Evolutionary conservation across 2,797 vertebrate species (phyloP).

Genomic region (Gymnothorax reevesii): DNA sequence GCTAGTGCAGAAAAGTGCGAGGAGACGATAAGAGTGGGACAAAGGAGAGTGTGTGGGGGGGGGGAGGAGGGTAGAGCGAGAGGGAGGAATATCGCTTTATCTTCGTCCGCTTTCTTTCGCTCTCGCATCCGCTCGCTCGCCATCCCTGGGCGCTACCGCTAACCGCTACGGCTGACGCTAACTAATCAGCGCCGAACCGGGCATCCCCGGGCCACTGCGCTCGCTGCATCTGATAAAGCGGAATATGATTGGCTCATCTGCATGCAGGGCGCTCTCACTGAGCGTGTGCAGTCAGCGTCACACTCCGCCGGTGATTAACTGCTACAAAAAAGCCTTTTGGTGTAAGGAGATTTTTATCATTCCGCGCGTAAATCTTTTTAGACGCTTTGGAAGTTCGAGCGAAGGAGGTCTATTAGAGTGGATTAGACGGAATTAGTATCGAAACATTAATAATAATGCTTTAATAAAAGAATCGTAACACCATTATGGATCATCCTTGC

Average conservation of each 20-base stretch:
- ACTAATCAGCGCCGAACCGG: constrained; percentile 57
- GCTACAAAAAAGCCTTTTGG: constrained; percentile 57
- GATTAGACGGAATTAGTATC: constrained; percentile 52
- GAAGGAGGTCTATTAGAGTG: constrained; percentile 45
- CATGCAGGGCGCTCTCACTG: constrained; percentile 38
- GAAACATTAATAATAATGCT: constrained; percentile 47
- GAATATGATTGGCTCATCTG: constrained; percentile 55
- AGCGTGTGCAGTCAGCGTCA: constrained; percentile 2
- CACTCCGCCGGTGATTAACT: constrained; percentile 55
- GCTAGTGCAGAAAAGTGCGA: constrained; percentile 29
- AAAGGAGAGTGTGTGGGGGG: background rate
- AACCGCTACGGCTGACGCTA: constrained; percentile 53
- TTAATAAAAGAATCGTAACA: background rate
- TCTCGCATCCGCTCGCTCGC: background rate
- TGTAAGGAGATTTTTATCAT: constrained; percentile 64
- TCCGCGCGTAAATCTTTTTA: constrained; percentile 56
- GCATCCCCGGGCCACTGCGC: constrained; percentile 36
- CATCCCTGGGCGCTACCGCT: constrained; percentile 45
- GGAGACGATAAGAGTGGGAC: constrained; percentile 37
- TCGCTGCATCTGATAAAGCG: constrained; percentile 41
- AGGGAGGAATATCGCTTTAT: constrained; percentile 36
- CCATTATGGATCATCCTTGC: constrained; percentile 36
- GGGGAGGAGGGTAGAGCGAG: background rate
- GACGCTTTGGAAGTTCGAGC: constrained; percentile 17
- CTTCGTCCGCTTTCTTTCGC: constrained; percentile 33